These are phyloP conservation scores for Pardalotus punctatus DNA, from an alignment of 2,113 vertebrate genomes.

Conservation along the genomic window DNA sequence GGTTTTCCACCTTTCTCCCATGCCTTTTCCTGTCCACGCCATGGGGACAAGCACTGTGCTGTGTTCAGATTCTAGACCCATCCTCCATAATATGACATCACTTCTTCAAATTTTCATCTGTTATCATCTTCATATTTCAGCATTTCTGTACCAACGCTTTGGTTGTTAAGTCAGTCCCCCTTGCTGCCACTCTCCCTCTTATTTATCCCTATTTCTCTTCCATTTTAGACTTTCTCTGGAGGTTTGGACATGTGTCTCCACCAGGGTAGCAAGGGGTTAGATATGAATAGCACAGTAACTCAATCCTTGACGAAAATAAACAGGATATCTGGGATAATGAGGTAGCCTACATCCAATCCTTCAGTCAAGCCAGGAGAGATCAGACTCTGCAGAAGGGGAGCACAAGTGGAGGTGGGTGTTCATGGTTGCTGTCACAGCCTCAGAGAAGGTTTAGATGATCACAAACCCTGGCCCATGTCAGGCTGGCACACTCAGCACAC, in stretches of 20 bases:
- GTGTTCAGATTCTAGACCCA: background rate
- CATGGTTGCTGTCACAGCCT: background rate
- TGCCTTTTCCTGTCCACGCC: background rate
- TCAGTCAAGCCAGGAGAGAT: background rate
- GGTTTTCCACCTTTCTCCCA: background rate
- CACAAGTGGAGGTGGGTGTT: background rate
- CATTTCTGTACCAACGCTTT: background rate
- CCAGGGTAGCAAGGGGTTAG: background rate
- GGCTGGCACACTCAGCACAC: background rate
- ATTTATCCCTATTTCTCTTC: background rate
- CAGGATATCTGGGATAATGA: background rate
- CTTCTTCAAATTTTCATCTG: background rate
- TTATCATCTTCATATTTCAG: background rate
- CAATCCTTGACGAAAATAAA: background rate
- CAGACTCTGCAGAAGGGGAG: background rate
- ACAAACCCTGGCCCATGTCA: rapidly evolving
- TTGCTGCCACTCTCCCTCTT: background rate
- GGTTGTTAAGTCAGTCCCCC: background rate
- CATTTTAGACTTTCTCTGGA: background rate
- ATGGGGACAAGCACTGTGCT: background rate
- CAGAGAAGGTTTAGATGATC: background rate
- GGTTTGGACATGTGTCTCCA: background rate
- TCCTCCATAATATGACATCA: background rate
- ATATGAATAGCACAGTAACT: background rate
- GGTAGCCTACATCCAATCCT: background rate